Conservation (phyloP, 2,113 vertebrate species). For the Maccullochella peelii region DNA sequence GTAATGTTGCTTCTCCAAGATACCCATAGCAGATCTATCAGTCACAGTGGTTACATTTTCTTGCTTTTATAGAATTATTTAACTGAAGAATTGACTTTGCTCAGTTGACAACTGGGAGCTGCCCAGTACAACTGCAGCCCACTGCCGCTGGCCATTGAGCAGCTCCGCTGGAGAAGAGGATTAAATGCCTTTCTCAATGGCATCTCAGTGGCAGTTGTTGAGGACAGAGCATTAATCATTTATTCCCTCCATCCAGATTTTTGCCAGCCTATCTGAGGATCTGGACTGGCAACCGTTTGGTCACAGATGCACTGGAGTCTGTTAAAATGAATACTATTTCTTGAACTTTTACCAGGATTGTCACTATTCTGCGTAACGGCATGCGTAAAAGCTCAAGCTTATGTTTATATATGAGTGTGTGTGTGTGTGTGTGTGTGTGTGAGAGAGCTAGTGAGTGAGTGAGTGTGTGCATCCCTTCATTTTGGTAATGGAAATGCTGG, state of each 20-base stretch:
- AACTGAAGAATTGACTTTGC: conserved; percentile 6
- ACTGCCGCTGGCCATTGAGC: conserved; percentile 31
- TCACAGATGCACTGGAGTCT: conserved; percentile 43
- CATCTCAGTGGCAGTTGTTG: conserved; percentile 56
- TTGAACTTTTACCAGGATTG: conserved; percentile 9
- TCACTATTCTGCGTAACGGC: conserved; percentile 11
- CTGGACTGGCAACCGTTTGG: conserved; percentile 50
- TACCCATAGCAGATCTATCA: neutral
- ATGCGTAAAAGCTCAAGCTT: conserved; percentile 22
- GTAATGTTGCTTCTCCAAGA: neutral
- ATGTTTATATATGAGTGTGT: neutral
- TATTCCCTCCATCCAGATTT: conserved; percentile 40
- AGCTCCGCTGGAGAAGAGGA: conserved; percentile 36
- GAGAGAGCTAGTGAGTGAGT: conserved; percentile 3
- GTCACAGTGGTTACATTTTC: neutral
- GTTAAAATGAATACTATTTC: conserved; percentile 17
- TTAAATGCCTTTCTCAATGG: conserved; percentile 58
- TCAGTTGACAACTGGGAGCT: conserved; percentile 24
- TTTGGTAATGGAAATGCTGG: conserved; percentile 80
- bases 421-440: neutral
- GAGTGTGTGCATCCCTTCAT: conserved; percentile 66
- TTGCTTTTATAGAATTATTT: neutral
- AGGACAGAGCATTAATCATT: conserved; percentile 62
- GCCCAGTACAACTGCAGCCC: conserved; percentile 21
- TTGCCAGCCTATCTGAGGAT: conserved; percentile 38